Conservation (phyloP, 2,113 vertebrate genomes). For the Gavialis gangeticus region DNA sequence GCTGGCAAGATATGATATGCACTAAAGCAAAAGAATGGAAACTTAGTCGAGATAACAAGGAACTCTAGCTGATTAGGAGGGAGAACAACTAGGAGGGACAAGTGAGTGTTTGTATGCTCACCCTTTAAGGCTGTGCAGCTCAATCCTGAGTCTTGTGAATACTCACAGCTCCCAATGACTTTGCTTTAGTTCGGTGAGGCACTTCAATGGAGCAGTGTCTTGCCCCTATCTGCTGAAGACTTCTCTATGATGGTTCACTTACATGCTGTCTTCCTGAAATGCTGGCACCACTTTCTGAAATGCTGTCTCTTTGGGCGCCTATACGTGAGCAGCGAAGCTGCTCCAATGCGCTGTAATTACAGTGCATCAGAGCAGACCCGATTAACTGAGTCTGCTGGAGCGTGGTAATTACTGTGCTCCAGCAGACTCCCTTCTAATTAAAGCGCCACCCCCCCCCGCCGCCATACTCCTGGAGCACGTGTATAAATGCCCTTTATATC, state of each 20-base stretch:
- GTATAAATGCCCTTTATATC: too few species aligned
- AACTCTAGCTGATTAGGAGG: rapidly evolving
- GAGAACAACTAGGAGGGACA: background rate
- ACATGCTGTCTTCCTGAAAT: background rate
- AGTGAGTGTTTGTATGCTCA: background rate
- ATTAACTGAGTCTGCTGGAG: too few species aligned
- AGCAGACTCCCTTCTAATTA: too few species aligned
- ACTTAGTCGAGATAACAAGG: background rate
- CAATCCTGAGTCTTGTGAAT: too few species aligned
- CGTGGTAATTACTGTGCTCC: too few species aligned
- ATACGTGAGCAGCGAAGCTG: background rate
- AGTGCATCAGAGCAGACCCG: too few species aligned
- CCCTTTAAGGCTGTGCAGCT: background rate
- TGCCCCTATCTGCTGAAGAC: background rate
- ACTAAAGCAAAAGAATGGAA: background rate
- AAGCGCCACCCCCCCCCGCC: too few species aligned
- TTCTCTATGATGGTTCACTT: background rate
- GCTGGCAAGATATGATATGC: background rate
- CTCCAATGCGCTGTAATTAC: too few species aligned
- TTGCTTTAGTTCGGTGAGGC: background rate
- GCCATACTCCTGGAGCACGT: too few species aligned
- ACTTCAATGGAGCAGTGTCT: background rate
- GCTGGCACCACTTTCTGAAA: background rate
- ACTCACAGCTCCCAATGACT: background rate
- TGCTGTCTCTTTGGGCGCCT: background rate